Percentiles rank a stretch among this genome's conserved stretches.
phyloP scores from a whole-genome alignment of 2,113 vertebrate genomes.

The Glareola pratincola region DNA sequence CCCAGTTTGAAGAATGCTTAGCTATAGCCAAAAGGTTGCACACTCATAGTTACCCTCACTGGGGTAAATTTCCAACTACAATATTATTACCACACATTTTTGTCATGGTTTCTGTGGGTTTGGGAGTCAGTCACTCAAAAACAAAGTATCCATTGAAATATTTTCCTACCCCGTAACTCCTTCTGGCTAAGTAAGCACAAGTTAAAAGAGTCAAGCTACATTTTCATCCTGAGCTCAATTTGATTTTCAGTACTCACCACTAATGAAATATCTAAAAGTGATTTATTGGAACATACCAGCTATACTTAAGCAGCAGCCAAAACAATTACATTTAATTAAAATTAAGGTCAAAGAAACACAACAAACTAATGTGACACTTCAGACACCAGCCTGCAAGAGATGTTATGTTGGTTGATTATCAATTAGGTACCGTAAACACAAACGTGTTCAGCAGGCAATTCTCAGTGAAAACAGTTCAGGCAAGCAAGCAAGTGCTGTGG shows the following conservation, averaged over 20 bases:
- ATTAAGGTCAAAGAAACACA: conserved; percentile 45
- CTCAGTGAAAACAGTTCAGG: background rate
- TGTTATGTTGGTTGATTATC: conserved; percentile 28
- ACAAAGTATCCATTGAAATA: background rate
- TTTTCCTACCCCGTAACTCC: background rate
- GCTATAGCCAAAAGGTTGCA: background rate
- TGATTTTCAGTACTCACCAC: conserved; percentile 3
- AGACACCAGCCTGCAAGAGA: background rate
- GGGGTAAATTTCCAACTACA: background rate
- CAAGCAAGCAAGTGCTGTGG: background rate
- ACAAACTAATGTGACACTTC: conserved; percentile 30
- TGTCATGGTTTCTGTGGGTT: background rate
- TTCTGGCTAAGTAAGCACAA: background rate
- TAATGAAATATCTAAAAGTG: conserved; percentile 43
- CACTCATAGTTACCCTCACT: background rate
- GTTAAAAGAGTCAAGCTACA: background rate
- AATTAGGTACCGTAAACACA: conserved; percentile 17
- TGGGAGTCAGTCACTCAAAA: background rate
- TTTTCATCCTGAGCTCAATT: background rate
- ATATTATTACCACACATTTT: background rate
- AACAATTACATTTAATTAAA: conserved; percentile 57
- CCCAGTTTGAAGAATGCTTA: background rate
- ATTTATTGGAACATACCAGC: conserved; percentile 32
- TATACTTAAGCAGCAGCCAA: conserved; percentile 39
- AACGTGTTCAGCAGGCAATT: background rate